Base-by-base conservation (phyloP, 1,140 invertebrate genomes). In the Telenomus remus region DNA sequence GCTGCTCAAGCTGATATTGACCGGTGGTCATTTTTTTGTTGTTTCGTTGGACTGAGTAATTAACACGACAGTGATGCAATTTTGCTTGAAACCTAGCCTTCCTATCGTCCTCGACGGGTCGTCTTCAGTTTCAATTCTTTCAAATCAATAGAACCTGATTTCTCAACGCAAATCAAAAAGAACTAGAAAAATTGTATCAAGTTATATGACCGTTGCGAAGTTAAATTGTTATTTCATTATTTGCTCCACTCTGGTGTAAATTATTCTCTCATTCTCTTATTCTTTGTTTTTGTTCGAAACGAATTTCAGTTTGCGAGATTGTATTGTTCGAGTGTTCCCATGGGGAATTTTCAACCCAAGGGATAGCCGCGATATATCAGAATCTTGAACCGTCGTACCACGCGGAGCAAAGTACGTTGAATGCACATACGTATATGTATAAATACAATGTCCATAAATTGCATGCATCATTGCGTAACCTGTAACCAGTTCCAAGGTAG, bases 391-490 rank as follows among this genome's bases (percentile, higher is more conserved):
- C 64, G 49, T 47, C 56, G 68, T 77, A 77, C 68, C 74, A 72
- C 51, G 57, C 74, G 56, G 68, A 63, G 68, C 74, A 71, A 77
- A 72, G 74, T 68, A 77, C 74, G 47, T 43, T 44, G 50, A 50
- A 49, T 35, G 34, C 60, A 54, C 33, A 42, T 56, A 47, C 12
- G 49, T 66, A 27, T 27, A 27, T 27, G 19, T 27, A 27, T 27
- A 27, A 27, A 27, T 27, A 63, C 55, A 76, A 59, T 68, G 60
- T 63, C 66, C 73, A 64, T 69, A 71, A 54, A 61, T 63, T 56
- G 68, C 51, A 72, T 76, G 57, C 60, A 65, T 56, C 65, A 65
- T 76, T 76, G 65, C 72, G 73, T 76, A 76, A 76, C 73, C 27
- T 33, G 51, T 70, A 76, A 76, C 73, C 53, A 77, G 74, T 53